Base-by-base conservation (phyloP, 2,888 invertebrate species). In the Heliconius erato region DNA sequence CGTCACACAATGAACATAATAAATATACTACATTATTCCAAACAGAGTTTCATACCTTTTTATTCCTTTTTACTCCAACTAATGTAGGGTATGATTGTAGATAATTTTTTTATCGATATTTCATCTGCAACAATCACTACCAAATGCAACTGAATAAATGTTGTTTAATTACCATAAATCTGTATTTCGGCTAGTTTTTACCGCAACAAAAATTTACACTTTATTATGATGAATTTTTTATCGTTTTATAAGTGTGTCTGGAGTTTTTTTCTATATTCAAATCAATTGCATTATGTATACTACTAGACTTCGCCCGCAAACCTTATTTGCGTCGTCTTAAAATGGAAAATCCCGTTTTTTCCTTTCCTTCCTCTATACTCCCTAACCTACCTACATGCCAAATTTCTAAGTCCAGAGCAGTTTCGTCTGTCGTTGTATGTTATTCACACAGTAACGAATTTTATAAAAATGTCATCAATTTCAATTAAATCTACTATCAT, bases 131-230 rank as follows among this genome's bases (percentile, higher is more conserved):
- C 14, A 59, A 63, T 76, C 76, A 76, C 76, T 76, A 76, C 2
- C 63, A 76, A 76, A 76, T 76, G 76, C 76, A 76, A 63, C 63
- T 76, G 76, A 76, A 76, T 76, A 63, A 63, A 76, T 76, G 76
- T 63, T 59, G 35, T 63, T 40, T 35, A n/a, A 35, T 76, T 76
- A 35, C 35, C 76, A 76, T 76, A 76, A 63, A 76, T 76, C 76
- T 76, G 76, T 76, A 76, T 76, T 76, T 76, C 76, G n/a, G 76
- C 76, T 76, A 76, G 76, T 76, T 76, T 76, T 76, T 76, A 76
- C 59, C 59, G 59, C 59, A 76, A 76, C 76, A n/a, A 23, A 59
- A 76, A 76, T 76, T 76, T 76, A 63, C 76, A 76, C 76, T 40
- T 76, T 40, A 76, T 76, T 76, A 26, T 26, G 35, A 40, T 59